A percentile compares a stretch with the other conserved stretches of the same genome.
Evolutionary conservation across 30 jellyfish, hydroid and myxozoan species (phyloP).

Genomic region (Aurelia aurita complex sp. Pacific): DNA sequence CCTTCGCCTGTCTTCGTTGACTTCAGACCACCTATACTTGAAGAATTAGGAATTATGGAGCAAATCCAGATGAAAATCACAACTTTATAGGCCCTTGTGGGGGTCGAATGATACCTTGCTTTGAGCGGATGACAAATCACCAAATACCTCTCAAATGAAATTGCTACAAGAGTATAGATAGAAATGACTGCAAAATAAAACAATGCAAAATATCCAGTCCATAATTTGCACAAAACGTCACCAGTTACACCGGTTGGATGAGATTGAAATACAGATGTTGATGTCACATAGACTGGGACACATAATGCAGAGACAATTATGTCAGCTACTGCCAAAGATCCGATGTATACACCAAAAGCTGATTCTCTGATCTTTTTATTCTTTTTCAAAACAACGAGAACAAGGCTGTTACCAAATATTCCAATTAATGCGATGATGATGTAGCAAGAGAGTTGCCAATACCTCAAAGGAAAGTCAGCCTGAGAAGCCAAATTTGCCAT

Average conservation of each 20-base stretch:
- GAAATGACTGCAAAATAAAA: conserved; percentile 53
- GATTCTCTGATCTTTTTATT: too few species aligned
- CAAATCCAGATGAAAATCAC: conserved; percentile 34
- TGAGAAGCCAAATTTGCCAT: too few species aligned
- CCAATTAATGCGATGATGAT: conserved; percentile 28
- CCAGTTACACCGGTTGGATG: conserved; percentile 57
- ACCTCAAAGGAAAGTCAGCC: too few species aligned
- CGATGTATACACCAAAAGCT: too few species aligned
- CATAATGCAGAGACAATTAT: too few species aligned
- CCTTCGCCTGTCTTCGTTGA: conserved; percentile 9
- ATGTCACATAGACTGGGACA: too few species aligned
- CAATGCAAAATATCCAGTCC: conserved; percentile 43
- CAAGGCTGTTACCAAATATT: conserved; percentile 14
- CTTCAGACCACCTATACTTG: conserved; percentile 21
- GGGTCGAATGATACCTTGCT: conserved; percentile 31
- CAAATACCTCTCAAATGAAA: conserved; percentile 34
- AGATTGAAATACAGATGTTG: conserved; percentile 4
- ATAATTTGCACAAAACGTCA: conserved; percentile 41
- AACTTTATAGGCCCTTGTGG: conserved; percentile 9
- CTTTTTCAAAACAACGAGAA: background rate
- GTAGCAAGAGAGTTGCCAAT: too few species aligned
- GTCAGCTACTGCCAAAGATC: too few species aligned
- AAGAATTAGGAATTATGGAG: conserved; percentile 27
- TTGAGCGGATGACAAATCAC: conserved; percentile 51
- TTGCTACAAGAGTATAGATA: conserved; percentile 37